A percentile compares a stretch with the other conserved stretches of the same genome.
Evolutionary conservation across 2,888 invertebrate species (phyloP).

Genomic region (Mimas tiliae): DNA sequence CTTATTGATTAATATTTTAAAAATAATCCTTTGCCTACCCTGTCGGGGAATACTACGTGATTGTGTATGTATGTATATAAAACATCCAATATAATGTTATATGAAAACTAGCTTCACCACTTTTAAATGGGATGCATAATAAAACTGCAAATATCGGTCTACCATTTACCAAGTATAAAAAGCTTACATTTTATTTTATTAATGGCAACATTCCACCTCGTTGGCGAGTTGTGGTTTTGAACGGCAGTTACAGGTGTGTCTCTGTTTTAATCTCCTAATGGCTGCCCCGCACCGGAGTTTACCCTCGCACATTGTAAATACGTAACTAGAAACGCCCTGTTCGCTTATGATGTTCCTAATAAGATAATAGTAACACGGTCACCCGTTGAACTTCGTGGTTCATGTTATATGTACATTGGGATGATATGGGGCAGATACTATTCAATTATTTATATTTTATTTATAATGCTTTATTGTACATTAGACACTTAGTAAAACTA

Average conservation of each 20-base stretch:
- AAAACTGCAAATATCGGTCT: constrained; percentile 11
- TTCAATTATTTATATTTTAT: no score
- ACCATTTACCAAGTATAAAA: constrained; percentile 8
- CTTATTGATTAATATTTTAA: no score
- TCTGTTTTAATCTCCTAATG: constrained; percentile 77
- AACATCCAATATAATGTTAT: constrained; percentile 5
- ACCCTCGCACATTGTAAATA: constrained; percentile 38
- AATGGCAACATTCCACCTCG: constrained; percentile 37
- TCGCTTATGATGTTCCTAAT: constrained; percentile 6
- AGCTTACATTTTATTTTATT: constrained; percentile 48
- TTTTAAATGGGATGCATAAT: neutral
- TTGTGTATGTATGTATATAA: no score
- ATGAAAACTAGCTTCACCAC: neutral
- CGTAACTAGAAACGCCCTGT: constrained; percentile 36
- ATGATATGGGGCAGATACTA: neutral
- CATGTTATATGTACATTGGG: constrained; percentile 5
- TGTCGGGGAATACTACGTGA: no score
- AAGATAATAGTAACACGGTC: constrained; percentile 5
- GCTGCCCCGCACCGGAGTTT: constrained; percentile 49
- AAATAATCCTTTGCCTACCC: no score
- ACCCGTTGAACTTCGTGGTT: neutral
- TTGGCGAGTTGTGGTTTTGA: constrained; percentile 50
- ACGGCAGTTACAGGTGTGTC: constrained; percentile 66
- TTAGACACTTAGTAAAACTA: no score
- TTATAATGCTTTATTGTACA: no score